Evolutionary conservation across 1,140 invertebrate genomes (phyloP).

Genomic region (Caligus rogercresseyi): DNA sequence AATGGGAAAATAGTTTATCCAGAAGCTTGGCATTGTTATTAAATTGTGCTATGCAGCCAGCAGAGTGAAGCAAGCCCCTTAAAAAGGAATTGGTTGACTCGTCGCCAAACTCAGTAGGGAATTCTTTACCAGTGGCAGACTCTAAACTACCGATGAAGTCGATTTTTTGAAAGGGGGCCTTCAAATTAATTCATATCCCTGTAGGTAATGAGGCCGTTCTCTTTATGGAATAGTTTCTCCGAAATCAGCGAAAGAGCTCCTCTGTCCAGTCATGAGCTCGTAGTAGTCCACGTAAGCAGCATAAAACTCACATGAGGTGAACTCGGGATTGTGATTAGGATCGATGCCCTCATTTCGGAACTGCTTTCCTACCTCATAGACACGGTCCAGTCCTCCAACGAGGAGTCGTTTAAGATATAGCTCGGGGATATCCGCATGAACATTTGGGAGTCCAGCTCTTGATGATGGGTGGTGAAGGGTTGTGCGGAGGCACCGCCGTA

Average conservation of each 20-base stretch:
- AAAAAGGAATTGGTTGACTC: background rate
- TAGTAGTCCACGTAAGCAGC: conserved; percentile 20
- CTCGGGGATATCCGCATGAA: conserved; percentile 22
- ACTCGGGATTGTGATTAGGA: conserved; percentile 21
- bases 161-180: background rate
- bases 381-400: conserved; percentile 21
- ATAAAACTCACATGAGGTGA: conserved; percentile 21
- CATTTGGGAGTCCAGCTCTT: conserved; percentile 19
- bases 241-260: background rate
- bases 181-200: background rate
- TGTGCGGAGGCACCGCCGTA: conserved; percentile 20
- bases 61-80: background rate
- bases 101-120: background rate
- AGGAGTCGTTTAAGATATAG: conserved; percentile 20
- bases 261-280: conserved; percentile 20
- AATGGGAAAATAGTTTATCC: conserved; percentile 14
- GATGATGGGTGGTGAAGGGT: conserved; percentile 15
- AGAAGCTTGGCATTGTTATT: conserved; percentile 1
- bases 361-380: conserved; percentile 21
- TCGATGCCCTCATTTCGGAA: conserved; percentile 22
- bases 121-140: background rate
- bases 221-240: background rate
- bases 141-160: background rate
- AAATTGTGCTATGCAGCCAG: background rate
- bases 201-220: conserved; percentile 4